Evolutionary conservation across 1,140 invertebrate genomes (phyloP).

Genomic region (Diorhabda carinulata): DNA sequence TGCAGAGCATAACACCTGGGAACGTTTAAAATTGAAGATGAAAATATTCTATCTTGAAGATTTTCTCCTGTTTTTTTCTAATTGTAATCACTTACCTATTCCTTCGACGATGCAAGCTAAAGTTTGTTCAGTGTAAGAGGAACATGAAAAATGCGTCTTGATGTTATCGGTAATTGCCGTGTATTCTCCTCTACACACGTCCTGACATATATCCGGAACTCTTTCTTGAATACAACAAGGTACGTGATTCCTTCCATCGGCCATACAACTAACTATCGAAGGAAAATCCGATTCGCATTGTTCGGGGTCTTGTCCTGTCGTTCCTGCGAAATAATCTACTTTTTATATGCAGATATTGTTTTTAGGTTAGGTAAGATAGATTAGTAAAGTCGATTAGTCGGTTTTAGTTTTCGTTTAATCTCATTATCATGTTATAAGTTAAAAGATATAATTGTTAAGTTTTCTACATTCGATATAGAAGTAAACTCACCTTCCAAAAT

Average conservation of each 20-base stretch:
- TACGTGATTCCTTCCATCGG: conserved; percentile 76
- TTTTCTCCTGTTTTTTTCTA: no score
- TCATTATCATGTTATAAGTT: neutral
- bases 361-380: neutral
- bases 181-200: conserved; percentile 80
- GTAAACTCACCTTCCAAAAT: conserved; percentile 63
- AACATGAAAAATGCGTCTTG: conserved; percentile 77
- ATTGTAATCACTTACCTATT: conserved; percentile 56
- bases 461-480: neutral
- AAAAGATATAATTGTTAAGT: neutral
- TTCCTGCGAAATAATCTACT: conserved; percentile 48
- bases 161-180: conserved; percentile 78
- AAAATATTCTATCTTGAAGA: no score
- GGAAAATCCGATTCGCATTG: conserved; percentile 74
- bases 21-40: no score
- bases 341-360: conserved; percentile 8
- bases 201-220: conserved; percentile 78
- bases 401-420: no score
- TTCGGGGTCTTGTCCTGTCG: conserved; percentile 72
- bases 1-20: no score
- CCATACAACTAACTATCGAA: conserved; percentile 68
- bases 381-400: neutral
- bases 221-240: conserved; percentile 76
- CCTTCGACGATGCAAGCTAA: conserved; percentile 77
- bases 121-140: conserved; percentile 75